Percentiles rank a stretch among this genome's conserved stretches.
These are phyloP conservation scores for Aphelinus atriplicis DNA, from an alignment of 1,140 invertebrate genomes.

Conservation along the genomic window DNA sequence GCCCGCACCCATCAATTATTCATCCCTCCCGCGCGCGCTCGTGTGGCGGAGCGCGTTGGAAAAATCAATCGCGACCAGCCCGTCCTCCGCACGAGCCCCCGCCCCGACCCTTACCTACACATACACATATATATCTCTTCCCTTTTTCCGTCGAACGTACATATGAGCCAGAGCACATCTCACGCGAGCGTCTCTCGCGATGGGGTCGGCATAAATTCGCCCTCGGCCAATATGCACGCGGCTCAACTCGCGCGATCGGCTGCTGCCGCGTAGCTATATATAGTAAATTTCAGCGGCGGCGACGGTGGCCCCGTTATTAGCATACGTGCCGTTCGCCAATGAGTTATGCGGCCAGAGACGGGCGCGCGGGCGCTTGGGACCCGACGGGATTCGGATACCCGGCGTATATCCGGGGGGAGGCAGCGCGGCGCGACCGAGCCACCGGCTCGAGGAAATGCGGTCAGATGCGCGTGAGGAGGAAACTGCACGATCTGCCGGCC, in stretches of 20 bases:
- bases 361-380: too few relatives aligned
- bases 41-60: neutral
- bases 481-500: too few relatives aligned
- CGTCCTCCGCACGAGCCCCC: neutral
- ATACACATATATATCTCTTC: neutral
- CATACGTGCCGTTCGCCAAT: constrained; percentile 18
- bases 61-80: constrained; percentile 15
- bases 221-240: too few relatives aligned
- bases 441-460: too few relatives aligned
- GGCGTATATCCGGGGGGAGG: too few relatives aligned
- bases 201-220: too few relatives aligned
- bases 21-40: neutral
- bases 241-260: too few relatives aligned
- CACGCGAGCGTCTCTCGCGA: too few relatives aligned
- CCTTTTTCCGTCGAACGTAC: neutral
- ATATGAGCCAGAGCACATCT: too few relatives aligned
- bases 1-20: neutral
- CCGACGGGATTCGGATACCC: too few relatives aligned
- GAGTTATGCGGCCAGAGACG: constrained; percentile 16
- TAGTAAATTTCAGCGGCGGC: constrained; percentile 33
- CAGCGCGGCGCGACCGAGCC: too few relatives aligned
- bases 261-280: neutral
- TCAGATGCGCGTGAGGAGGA: too few relatives aligned
- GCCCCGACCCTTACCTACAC: neutral
- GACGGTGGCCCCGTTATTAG: constrained; percentile 27